Evolutionary conservation across 2,888 invertebrate genomes (phyloP).

Genomic region (Spodoptera exigua): DNA sequence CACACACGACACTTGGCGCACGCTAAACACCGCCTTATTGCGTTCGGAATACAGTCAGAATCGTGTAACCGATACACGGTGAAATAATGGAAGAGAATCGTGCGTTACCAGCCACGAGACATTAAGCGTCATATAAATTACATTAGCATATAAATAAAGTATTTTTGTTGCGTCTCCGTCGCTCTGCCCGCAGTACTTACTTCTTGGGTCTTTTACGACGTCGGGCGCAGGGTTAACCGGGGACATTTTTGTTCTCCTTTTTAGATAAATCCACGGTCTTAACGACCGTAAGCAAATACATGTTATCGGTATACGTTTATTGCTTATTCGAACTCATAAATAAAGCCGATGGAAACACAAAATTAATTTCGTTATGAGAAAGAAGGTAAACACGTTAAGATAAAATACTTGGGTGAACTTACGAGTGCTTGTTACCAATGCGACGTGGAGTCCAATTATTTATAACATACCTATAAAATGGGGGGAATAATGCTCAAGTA

Average conservation of each 20-base stretch:
- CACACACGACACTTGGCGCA: constrained; percentile 76
- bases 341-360: constrained; percentile 84
- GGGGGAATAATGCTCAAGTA: constrained; percentile 48
- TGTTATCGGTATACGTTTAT: constrained; percentile 87
- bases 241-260: constrained; percentile 87
- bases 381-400: constrained; percentile 73
- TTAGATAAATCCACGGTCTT: constrained; percentile 87
- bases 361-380: constrained; percentile 86
- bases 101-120: constrained; percentile 88
- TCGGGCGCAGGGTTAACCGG: constrained; percentile 80
- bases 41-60: constrained; percentile 68
- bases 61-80: constrained; percentile 56
- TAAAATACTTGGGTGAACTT: constrained; percentile 68
- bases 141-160: constrained; percentile 90
- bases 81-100: constrained; percentile 86
- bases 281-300: constrained; percentile 88
- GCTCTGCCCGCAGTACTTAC: constrained; percentile 78
- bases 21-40: constrained; percentile 76
- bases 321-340: constrained; percentile 87
- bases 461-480: constrained; percentile 61
- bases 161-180: constrained; percentile 86
- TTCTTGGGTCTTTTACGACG: constrained; percentile 85
- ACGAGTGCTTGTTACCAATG: constrained; percentile 61
- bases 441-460: constrained; percentile 64
- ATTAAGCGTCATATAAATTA: constrained; percentile 90